Evolutionary conservation across 2,888 invertebrate species (phyloP).

Genomic region (Aspidiotus rigidus): DNA sequence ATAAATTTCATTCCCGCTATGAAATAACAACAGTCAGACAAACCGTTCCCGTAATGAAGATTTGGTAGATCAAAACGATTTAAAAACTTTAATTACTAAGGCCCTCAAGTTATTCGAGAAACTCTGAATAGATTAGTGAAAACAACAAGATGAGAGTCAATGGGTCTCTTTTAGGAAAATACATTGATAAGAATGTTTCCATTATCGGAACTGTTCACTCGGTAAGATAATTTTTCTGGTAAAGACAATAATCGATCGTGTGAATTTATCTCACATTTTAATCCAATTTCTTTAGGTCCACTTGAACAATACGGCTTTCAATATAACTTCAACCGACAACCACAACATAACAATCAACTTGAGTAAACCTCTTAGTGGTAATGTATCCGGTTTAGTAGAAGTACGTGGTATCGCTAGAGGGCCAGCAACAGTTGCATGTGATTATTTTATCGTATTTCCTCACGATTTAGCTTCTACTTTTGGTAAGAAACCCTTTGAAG

Average conservation of each 20-base stretch:
- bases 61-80: too few relatives aligned
- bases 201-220: conserved; percentile 21
- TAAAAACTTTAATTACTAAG: too few relatives aligned
- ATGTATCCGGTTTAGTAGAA: conserved; percentile 36
- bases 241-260: neutral
- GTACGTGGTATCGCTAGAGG: conserved; percentile 37
- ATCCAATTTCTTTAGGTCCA: conserved; percentile 33
- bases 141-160: conserved; percentile 20
- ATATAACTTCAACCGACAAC: conserved; percentile 36
- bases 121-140: too few relatives aligned
- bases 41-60: too few relatives aligned
- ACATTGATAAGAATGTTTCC: conserved; percentile 2
- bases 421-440: conserved; percentile 35
- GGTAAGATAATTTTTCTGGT: conserved; percentile 4
- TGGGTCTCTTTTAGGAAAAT: conserved; percentile 14
- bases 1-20: too few relatives aligned
- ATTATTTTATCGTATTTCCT: conserved; percentile 36
- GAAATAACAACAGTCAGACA: too few relatives aligned
- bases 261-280: neutral
- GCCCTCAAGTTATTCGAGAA: too few relatives aligned
- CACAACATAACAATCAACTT: conserved; percentile 35
- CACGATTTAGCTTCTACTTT: conserved; percentile 34
- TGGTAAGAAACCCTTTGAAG: conserved; percentile 31
- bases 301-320: conserved; percentile 36
- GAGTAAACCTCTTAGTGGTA: conserved; percentile 35